Percentiles rank a stretch among this genome's conserved stretches.
phyloP scores from a whole-genome alignment of 1,140 invertebrate genomes.

The Cyphomyrmex costatus region DNA sequence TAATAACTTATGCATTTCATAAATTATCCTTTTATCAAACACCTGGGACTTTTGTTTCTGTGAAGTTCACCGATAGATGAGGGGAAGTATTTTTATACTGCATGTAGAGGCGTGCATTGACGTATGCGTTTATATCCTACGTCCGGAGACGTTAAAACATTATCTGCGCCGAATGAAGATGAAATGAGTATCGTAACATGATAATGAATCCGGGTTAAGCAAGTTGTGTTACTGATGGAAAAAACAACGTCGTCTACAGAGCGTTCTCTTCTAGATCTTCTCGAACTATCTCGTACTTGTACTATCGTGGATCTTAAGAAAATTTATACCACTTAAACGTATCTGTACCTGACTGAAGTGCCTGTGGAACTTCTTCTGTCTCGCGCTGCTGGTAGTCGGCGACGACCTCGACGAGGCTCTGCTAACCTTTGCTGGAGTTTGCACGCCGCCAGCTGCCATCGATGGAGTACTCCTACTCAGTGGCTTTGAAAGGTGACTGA shows the following conservation, averaged over 20 bases:
- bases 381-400: conserved; percentile 81
- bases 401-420: conserved; percentile 83
- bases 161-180: background rate
- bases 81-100: conserved; percentile 38
- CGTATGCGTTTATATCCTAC: conserved; percentile 37
- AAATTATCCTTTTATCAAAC: background rate
- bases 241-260: background rate
- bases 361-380: conserved; percentile 84
- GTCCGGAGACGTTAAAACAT: conserved; percentile 3
- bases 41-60: background rate
- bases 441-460: conserved; percentile 80
- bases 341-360: conserved; percentile 83
- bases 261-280: background rate
- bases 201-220: conserved; percentile 18
- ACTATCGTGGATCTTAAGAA: background rate
- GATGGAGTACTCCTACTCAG: conserved; percentile 84
- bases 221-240: background rate
- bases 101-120: conserved; percentile 40
- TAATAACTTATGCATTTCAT: background rate
- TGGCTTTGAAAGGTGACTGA: conserved; percentile 82
- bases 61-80: conserved; percentile 27
- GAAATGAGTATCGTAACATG: background rate
- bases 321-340: background rate
- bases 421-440: conserved; percentile 78
- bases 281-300: background rate